These are phyloP conservation scores for Vireo griseus DNA, from an alignment of 2,797 vertebrate species.

Conservation along the genomic window DNA sequence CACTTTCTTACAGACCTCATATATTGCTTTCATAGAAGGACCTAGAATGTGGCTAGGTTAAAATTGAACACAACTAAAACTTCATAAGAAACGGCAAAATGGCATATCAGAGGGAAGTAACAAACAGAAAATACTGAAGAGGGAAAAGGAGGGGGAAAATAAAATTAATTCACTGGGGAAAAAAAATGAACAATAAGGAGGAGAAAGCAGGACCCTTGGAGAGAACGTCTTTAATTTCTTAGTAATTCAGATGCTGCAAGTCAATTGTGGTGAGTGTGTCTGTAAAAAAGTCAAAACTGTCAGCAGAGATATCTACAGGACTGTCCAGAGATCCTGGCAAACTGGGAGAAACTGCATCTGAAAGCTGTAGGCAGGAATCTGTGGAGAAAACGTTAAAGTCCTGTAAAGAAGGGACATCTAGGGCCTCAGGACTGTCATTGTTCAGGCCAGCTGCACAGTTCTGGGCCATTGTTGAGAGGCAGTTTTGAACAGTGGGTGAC, in stretches of 20 bases:
- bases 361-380: slow-evolving; percentile 93
- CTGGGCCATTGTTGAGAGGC: slow-evolving; percentile 89
- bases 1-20: slow-evolving; percentile 85
- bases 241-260: slow-evolving; percentile 92
- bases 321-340: slow-evolving; percentile 89
- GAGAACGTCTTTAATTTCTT: slow-evolving; percentile 75
- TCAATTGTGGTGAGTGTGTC: slow-evolving; percentile 95
- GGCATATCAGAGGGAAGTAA: slow-evolving; percentile 69
- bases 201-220: slow-evolving; percentile 67
- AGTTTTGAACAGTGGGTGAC: slow-evolving; percentile 90
- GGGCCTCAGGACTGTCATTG: slow-evolving; percentile 88
- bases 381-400: slow-evolving; percentile 90
- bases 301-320: slow-evolving; percentile 86
- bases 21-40: slow-evolving; percentile 78
- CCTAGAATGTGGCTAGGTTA: slow-evolving; percentile 71
- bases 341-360: slow-evolving; percentile 89
- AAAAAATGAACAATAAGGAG: slow-evolving; percentile 23
- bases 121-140: slow-evolving; percentile 75
- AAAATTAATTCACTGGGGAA: slow-evolving; percentile 28
- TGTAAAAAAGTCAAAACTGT: slow-evolving; percentile 94
- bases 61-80: slow-evolving; percentile 69
- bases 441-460: slow-evolving; percentile 94
- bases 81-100: slow-evolving; percentile 63
- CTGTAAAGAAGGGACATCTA: slow-evolving; percentile 88
- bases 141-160: not conserved